These are phyloP conservation scores for Venustaconcha ellipsiformis DNA, from an alignment of 1,140 invertebrate species.

Conservation along the genomic window DNA sequence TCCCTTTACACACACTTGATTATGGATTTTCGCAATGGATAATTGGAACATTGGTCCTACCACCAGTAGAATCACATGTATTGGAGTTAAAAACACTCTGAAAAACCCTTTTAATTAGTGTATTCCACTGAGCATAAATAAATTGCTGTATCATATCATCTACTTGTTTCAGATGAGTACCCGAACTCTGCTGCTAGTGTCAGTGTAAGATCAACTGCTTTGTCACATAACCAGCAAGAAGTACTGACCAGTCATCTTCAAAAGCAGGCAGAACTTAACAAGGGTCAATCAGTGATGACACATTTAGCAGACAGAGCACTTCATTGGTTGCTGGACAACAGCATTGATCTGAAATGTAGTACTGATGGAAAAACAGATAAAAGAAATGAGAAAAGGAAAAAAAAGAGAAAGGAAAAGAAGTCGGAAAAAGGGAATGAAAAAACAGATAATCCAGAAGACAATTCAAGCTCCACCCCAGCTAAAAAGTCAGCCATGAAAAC, in stretches of 20 bases:
- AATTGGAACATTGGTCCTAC: too few relatives aligned
- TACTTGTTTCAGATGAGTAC: constrained; percentile 1
- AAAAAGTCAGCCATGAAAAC: constrained; percentile 67
- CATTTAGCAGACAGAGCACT: neutral
- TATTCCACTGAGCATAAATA: too few relatives aligned
- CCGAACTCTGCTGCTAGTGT: neutral
- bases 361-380: neutral
- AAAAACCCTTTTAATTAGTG: too few relatives aligned
- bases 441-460: constrained; percentile 22
- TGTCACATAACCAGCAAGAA: neutral
- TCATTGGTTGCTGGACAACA: neutral
- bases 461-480: constrained; percentile 16
- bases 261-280: neutral
- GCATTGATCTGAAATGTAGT: neutral
- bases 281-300: neutral
- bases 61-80: too few relatives aligned
- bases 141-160: too few relatives aligned
- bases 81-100: too few relatives aligned
- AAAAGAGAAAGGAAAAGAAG: neutral
- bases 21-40: too few relatives aligned
- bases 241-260: neutral
- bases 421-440: constrained; percentile 1
- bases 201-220: neutral
- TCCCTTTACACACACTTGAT: too few relatives aligned
- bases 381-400: neutral